Evolutionary conservation across 2,113 vertebrate genomes (phyloP).

Genomic region (Chloropsis hardwickii): DNA sequence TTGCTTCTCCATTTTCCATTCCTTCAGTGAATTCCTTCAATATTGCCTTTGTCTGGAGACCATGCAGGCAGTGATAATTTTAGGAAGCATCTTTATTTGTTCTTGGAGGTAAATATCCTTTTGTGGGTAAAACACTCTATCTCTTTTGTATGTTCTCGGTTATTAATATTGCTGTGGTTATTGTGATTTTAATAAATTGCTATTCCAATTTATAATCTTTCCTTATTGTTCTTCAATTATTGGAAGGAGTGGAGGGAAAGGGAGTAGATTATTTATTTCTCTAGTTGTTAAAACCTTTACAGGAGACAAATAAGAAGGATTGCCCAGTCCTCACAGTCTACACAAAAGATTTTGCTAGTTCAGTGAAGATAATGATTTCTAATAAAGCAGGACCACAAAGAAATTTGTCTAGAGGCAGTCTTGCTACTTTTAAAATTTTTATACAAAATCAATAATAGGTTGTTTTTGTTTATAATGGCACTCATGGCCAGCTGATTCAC

Average conservation of each 20-base stretch:
- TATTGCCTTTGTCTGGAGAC: background rate
- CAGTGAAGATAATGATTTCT: background rate
- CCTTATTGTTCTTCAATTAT: background rate
- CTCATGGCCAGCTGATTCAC: background rate
- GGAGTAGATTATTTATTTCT: background rate
- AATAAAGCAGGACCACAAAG: background rate
- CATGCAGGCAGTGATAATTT: background rate
- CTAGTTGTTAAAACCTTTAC: background rate
- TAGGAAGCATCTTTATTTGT: rapidly evolving
- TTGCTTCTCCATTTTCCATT: background rate
- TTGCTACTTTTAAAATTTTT: background rate
- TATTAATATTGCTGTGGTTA: background rate
- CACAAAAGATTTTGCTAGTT: background rate
- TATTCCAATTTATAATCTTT: background rate
- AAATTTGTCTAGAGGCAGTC: background rate
- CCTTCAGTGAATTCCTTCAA: background rate
- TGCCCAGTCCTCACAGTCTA: background rate
- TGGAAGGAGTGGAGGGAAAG: background rate
- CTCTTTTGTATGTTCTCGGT: background rate
- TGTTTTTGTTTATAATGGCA: background rate
- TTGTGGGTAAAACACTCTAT: background rate
- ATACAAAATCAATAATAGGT: background rate
- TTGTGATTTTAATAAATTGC: background rate
- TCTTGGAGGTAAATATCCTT: background rate
- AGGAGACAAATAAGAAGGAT: background rate